phyloP scores from a whole-genome alignment of 2,888 invertebrate genomes.

The Resseliella maxima region DNA sequence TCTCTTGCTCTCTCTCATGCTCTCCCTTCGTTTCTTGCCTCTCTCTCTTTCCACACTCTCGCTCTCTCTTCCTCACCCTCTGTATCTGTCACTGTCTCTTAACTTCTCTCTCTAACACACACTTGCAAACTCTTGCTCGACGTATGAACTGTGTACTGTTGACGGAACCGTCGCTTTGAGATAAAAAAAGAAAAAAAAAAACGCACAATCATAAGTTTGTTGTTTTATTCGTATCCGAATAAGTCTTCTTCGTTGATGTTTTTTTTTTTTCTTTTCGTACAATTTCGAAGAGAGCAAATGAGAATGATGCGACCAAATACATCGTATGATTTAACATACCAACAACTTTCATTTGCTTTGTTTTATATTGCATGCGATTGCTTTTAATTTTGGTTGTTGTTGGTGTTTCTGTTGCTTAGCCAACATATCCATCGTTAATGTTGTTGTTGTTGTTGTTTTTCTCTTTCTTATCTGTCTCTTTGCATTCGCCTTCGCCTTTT shows the following conservation, averaged over 20 bases:
- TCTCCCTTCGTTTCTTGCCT: too few relatives aligned
- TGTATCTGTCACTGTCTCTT: too few relatives aligned
- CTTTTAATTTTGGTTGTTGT: neutral
- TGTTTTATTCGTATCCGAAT: slow-evolving; percentile 30
- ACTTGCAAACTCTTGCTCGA: too few relatives aligned
- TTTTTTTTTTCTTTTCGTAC: neutral
- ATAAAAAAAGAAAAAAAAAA: neutral
- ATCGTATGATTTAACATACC: slow-evolving; percentile 15
- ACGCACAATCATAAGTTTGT: slow-evolving; percentile 33
- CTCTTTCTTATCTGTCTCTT: neutral
- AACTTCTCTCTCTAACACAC: too few relatives aligned
- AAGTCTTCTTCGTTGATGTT: neutral
- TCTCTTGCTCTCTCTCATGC: too few relatives aligned
- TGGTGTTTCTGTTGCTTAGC: neutral
- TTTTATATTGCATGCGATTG: slow-evolving; percentile 39
- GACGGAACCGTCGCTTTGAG: neutral
- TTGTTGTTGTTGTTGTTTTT: neutral
- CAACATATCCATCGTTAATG: neutral
- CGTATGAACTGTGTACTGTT: neutral
- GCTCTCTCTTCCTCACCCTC: too few relatives aligned
- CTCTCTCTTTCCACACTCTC: too few relatives aligned
- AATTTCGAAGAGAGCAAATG: too few relatives aligned
- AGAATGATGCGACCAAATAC: neutral
- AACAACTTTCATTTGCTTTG: slow-evolving; percentile 44
- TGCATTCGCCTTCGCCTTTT: neutral